Evolutionary conservation across 1,140 invertebrate species (phyloP), one percentile per base, ranked within the genome.

Genomic region (Zaprionus camerounensis): DNA sequence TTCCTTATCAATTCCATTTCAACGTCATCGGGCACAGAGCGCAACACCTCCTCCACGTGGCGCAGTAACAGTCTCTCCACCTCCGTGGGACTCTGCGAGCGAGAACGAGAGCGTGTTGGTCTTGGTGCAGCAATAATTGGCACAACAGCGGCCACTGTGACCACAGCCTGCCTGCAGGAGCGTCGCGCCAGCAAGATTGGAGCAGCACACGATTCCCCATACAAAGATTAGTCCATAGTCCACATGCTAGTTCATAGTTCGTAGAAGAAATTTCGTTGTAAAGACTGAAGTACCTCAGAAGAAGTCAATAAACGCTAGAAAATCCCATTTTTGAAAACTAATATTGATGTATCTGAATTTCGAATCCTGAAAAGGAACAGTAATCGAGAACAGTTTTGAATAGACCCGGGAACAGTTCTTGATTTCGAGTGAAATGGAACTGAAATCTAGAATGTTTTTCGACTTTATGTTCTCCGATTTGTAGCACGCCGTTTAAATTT

Each of bases 211-310:
- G 31, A 34, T 34, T 34, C 5, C 46, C 58, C 44, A 41, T 68
- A 55, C 41, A 34, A 34, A 51, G 17, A 56, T 66, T 72, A 76
- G 74, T 76, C 63, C 65, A 90, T 81, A 88, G 81, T 34, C 31
- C 31, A 34, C 9, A 46, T 46, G 17, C 41, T 44, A 46, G 41
- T 46, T 86, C 72, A 75, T 90, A 90, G 85, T 80, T 71, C 62
- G 75, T 90, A 90, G 85, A 76, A 61, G 64, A 76, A 78, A 84
- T 91, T 84, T 84, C 80, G 84, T 91, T 91, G 84, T 91, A 68
- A 91, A 91, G 88, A 91, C 88, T 91, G 88, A 91, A 85, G 88
- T 91, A 91, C 83, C 88, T 90, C 83, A 78, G 75, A 87, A 78
- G 84, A 91, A 91, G 88, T 91, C 88, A 91, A 91, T 91, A 91